Evolutionary conservation across 2,888 invertebrate genomes (phyloP).

Genomic region (Polydrusus cervinus): DNA sequence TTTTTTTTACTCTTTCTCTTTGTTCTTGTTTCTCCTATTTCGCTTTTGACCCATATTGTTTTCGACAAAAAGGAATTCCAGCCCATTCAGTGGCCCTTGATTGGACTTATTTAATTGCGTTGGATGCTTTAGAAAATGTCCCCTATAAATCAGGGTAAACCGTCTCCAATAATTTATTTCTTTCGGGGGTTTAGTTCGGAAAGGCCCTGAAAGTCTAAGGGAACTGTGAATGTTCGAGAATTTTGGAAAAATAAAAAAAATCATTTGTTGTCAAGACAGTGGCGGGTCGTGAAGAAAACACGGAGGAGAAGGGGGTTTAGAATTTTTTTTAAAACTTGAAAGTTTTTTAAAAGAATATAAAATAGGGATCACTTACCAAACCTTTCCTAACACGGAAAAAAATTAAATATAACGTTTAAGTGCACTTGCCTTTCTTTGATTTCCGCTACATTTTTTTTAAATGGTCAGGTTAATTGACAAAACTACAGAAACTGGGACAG

Average conservation of each 20-base stretch:
- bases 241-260: neutral
- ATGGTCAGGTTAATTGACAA: no score
- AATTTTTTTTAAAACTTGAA: no score
- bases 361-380: no score
- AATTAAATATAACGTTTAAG: no score
- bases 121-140: conserved; percentile 28
- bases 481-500: no score
- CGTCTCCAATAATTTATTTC: conserved; percentile 17
- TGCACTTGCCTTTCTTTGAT: no score
- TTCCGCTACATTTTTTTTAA: no score
- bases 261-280: no score
- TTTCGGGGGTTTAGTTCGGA: neutral
- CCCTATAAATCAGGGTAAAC: conserved; percentile 25
- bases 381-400: no score
- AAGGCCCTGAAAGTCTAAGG: neutral
- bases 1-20: neutral
- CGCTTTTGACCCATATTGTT: conserved; percentile 12
- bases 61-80: conserved; percentile 34
- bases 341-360: no score
- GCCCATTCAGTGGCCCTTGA: conserved; percentile 32
- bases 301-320: no score
- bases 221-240: neutral
- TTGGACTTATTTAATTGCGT: conserved; percentile 42
- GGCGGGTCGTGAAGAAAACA: neutral
- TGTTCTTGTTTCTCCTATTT: neutral